phyloP scores from a whole-genome alignment of 2,888 invertebrate species.

The Amphipoea oculea region DNA sequence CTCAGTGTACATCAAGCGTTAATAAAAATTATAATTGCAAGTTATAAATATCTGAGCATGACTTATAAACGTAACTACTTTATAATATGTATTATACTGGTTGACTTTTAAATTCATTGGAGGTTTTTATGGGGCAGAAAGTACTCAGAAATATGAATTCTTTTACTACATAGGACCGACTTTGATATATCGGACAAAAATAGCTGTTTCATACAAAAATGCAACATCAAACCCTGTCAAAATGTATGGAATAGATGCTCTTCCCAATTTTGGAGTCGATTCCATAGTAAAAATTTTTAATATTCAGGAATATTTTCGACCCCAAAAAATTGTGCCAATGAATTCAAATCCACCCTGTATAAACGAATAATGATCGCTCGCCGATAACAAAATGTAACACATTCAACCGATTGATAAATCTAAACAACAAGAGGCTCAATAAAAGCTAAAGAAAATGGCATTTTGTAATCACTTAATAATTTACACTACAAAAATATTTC shows the following conservation, averaged over 20 bases:
- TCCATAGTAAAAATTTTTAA: background rate
- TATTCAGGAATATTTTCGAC: background rate
- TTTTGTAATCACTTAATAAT: conserved; percentile 80
- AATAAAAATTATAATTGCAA: conserved; percentile 38
- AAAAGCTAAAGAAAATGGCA: conserved; percentile 85
- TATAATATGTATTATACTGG: conserved; percentile 6
- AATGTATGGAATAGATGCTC: background rate
- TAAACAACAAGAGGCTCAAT: conserved; percentile 81
- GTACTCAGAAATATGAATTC: background rate
- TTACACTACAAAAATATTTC: conserved; percentile 83
- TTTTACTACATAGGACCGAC: background rate
- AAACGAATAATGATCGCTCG: conserved; percentile 56
- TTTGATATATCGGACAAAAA: background rate
- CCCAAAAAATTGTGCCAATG: no score
- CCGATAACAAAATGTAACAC: conserved; percentile 69
- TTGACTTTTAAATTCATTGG: conserved; percentile 20
- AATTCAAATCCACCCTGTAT: conserved; percentile 3
- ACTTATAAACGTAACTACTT: conserved; percentile 46
- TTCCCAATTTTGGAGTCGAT: background rate
- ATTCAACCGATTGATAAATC: conserved; percentile 63
- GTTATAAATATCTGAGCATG: conserved; percentile 39
- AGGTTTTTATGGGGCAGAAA: background rate
- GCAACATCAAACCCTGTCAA: background rate
- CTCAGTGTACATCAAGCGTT: conserved; percentile 60
- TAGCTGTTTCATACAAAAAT: background rate